Evolutionary conservation across 2,113 vertebrate species (phyloP).

Genomic region (Heptranchias perlo): DNA sequence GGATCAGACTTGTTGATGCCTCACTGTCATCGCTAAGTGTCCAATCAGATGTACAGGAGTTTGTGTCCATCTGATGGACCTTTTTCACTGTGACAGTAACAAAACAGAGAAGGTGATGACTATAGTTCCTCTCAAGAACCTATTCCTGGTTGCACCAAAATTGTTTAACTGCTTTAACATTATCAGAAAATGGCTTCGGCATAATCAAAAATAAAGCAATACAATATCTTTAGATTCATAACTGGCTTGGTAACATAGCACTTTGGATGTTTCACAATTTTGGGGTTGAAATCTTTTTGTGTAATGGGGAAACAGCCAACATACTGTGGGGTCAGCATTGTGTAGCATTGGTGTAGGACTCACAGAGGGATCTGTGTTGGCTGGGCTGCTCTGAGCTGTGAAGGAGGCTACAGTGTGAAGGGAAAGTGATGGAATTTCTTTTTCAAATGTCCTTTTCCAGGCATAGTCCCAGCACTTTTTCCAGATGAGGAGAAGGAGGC

Average conservation of each 20-base stretch:
- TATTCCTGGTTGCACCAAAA: neutral
- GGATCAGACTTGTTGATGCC: too few relatives aligned
- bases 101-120: too few relatives aligned
- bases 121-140: too few relatives aligned
- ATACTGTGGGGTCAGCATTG: neutral
- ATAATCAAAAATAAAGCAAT: neutral
- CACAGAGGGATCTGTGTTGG: neutral
- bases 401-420: neutral
- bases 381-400: neutral
- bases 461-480: slow-evolving; percentile 89
- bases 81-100: too few relatives aligned
- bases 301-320: too few relatives aligned
- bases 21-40: too few relatives aligned
- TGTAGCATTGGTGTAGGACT: neutral
- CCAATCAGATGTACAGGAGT: too few relatives aligned
- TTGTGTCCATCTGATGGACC: too few relatives aligned
- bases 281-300: neutral
- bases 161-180: neutral
- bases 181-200: neutral
- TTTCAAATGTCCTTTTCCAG: slow-evolving; percentile 50
- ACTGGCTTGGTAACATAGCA: neutral
- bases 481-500: slow-evolving; percentile 83
- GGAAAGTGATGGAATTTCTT: neutral
- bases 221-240: neutral
- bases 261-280: neutral